Percentiles rank a stretch among this genome's conserved stretches.
Evolutionary conservation across 1,140 invertebrate species (phyloP).

Genomic region (Drosophila erecta): DNA sequence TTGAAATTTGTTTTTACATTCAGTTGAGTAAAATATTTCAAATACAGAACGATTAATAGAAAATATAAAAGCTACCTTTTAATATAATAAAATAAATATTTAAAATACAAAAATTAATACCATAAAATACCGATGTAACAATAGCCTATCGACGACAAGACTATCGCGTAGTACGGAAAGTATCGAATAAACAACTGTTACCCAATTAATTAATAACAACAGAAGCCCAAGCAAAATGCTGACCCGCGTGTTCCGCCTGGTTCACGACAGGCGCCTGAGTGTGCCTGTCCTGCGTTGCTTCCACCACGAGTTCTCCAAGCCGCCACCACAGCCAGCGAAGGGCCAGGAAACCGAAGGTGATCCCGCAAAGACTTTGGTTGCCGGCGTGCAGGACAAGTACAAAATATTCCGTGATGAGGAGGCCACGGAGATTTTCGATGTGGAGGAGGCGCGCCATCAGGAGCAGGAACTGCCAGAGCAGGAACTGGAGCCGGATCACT

Average conservation of each 20-base stretch:
- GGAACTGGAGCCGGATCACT: conserved; percentile 79
- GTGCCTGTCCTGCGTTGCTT: conserved; percentile 69
- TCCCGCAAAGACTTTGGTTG: conserved; percentile 29
- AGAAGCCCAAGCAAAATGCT: conserved; percentile 54
- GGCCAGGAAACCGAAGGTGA: not conserved
- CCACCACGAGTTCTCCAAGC: conserved; percentile 76
- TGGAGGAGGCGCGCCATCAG: conserved; percentile 87
- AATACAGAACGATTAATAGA: too few species aligned
- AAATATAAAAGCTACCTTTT: too few species aligned
- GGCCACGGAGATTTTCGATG: conserved; percentile 88
- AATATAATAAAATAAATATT: too few species aligned
- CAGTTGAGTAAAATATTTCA: too few species aligned
- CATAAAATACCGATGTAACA: too few species aligned
- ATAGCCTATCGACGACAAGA: not conserved
- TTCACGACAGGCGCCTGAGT: conserved; percentile 61
- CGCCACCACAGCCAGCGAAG: not conserved
- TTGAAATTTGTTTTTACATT: too few species aligned
- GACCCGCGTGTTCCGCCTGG: conserved; percentile 61
- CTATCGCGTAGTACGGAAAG: not conserved
- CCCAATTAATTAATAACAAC: conserved; percentile 14
- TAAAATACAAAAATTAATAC: too few species aligned
- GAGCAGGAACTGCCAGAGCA: conserved; percentile 42
- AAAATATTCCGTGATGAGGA: conserved; percentile 86
- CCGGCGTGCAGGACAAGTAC: conserved; percentile 70
- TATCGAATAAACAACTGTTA: conserved; percentile 19